Conservation (phyloP, 2,797 vertebrate genomes). For the Sus cebifrons region DNA sequence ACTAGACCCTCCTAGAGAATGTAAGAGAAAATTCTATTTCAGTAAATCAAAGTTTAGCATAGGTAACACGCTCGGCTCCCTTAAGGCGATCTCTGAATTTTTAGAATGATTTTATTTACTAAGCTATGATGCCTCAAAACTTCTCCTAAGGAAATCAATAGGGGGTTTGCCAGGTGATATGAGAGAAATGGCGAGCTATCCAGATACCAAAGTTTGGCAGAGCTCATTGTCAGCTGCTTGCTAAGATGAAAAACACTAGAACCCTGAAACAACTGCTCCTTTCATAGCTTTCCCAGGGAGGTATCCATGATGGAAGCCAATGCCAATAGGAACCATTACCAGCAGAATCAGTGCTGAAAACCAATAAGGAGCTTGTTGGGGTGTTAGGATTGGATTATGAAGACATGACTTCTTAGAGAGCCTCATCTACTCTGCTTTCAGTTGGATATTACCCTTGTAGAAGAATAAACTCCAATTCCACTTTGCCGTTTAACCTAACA, state of each 20-base stretch:
- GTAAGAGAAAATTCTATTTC: background rate
- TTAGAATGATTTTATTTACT: slow-evolving; percentile 2
- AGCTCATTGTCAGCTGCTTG: background rate
- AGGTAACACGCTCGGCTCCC: background rate
- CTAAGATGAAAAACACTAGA: background rate
- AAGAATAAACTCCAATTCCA: background rate
- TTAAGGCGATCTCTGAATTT: background rate
- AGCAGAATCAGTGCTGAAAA: background rate
- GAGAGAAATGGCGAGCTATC: background rate
- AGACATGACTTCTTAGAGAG: background rate
- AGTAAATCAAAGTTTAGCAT: background rate
- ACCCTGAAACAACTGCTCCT: background rate
- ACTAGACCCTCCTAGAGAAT: background rate
- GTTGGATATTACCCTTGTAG: background rate
- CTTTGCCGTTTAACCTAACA: background rate
- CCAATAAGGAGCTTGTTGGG: background rate
- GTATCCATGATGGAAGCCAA: background rate
- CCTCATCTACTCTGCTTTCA: background rate
- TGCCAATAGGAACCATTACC: background rate
- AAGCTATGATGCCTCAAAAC: background rate
- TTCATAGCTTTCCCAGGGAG: background rate
- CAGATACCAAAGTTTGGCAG: background rate
- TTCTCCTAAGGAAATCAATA: background rate
- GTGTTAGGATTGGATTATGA: background rate
- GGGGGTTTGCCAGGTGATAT: background rate